Conservation (phyloP, 2,888 invertebrate species). For the Sminthurinus aureus region DNA sequence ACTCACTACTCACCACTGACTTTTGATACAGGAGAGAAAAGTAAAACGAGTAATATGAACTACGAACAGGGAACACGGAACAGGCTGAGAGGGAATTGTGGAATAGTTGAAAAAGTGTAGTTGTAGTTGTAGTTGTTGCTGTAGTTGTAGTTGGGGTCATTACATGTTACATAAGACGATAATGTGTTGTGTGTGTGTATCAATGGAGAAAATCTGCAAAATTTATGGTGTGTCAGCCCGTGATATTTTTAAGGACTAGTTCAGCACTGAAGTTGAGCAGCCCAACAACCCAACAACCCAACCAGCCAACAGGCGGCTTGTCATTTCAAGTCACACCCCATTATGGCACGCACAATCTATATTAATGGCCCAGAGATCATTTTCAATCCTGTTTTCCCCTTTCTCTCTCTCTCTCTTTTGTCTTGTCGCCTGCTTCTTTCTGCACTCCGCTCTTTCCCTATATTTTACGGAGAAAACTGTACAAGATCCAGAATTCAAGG, state of each 20-base stretch:
- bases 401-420: background rate
- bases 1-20: too few species aligned
- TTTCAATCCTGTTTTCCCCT: background rate
- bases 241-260: background rate
- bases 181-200: background rate
- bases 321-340: constrained; percentile 1
- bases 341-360: constrained; percentile 1
- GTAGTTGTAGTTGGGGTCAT: background rate
- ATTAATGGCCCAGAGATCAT: background rate
- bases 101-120: too few species aligned
- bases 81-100: too few species aligned
- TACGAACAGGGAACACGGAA: too few species aligned
- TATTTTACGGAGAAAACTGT: too few species aligned
- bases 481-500: too few species aligned
- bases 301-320: background rate
- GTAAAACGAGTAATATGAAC: background rate
- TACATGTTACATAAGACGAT: background rate
- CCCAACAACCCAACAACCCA: background rate
- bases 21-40: background rate
- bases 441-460: too few species aligned
- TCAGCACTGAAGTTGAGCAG: too few species aligned
- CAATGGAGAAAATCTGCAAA: background rate
- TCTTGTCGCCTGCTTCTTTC: too few species aligned
- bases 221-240: background rate
- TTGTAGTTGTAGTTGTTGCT: too few species aligned